phyloP scores from a whole-genome alignment of 2,888 invertebrate species.

The Standfussiana lucernea region DNA sequence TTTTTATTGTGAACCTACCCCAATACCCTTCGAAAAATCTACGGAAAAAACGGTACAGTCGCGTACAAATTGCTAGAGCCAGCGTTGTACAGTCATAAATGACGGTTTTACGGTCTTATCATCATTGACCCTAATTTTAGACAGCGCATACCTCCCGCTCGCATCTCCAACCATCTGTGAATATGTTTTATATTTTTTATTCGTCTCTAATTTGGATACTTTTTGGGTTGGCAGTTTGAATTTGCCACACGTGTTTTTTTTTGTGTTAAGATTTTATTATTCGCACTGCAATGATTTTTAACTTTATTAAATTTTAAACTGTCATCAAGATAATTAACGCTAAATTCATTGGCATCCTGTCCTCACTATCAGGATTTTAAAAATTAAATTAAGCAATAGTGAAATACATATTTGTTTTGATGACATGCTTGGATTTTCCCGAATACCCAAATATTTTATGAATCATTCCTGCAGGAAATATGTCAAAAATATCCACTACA shows the following conservation, averaged over 20 bases:
- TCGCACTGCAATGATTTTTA: neutral
- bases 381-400: neutral
- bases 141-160: constrained; percentile 72
- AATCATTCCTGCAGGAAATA: constrained; percentile 4
- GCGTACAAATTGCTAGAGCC: constrained; percentile 48
- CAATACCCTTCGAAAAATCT: constrained; percentile 26
- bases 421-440: constrained; percentile 8
- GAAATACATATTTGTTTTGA: neutral
- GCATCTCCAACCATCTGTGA: constrained; percentile 61
- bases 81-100: constrained; percentile 69
- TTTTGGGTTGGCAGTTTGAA: constrained; percentile 17
- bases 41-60: constrained; percentile 23
- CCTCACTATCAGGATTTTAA: neutral
- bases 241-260: constrained; percentile 38
- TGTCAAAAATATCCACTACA: constrained; percentile 25
- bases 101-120: constrained; percentile 81
- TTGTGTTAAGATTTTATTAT: neutral
- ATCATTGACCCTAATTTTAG: constrained; percentile 88
- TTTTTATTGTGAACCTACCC: constrained; percentile 31
- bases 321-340: neutral
- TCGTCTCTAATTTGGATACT: constrained; percentile 18
- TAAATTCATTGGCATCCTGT: neutral
- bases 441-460: neutral
- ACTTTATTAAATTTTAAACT: neutral
- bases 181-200: constrained; percentile 53